phyloP scores from a whole-genome alignment of 2,888 invertebrate species.

The Trilocha varians region DNA sequence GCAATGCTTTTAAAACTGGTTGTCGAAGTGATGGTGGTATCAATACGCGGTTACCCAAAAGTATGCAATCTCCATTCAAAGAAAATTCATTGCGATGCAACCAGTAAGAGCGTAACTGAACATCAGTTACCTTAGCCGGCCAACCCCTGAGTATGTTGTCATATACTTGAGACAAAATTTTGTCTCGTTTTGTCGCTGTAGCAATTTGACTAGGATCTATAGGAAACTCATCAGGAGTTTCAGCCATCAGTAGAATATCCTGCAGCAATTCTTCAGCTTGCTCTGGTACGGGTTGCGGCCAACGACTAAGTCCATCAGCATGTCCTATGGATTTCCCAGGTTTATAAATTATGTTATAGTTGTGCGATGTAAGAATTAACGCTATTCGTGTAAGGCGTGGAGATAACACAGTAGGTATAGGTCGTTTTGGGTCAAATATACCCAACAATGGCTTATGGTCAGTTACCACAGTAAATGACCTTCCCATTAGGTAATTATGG shows the following conservation, averaged over 20 bases:
- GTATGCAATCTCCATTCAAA: conserved; percentile 3
- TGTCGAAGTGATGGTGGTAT: neutral
- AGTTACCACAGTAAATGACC: conserved; percentile 8
- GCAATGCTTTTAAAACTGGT: conserved; percentile 1
- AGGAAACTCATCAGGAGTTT: conserved; percentile 7
- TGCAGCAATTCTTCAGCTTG: conserved; percentile 3
- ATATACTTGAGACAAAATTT: conserved; percentile 1
- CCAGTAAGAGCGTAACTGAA: conserved; percentile 1
- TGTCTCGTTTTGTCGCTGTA: conserved; percentile 2
- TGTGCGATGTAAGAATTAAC: neutral
- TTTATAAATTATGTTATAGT: neutral
- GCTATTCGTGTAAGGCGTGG: conserved; percentile 1
- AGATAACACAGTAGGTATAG: conserved; percentile 12
- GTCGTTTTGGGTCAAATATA: conserved; percentile 4
- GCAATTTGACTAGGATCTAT: conserved; percentile 3
- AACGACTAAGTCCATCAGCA: conserved; percentile 1
- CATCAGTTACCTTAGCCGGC: conserved; percentile 1
- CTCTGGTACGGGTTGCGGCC: neutral
- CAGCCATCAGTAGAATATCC: conserved; percentile 6
- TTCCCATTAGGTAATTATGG: conserved; percentile 6
- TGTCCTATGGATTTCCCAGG: neutral
- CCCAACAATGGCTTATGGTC: conserved; percentile 12
- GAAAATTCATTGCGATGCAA: conserved; percentile 5
- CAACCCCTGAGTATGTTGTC: conserved; percentile 1
- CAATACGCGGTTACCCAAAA: conserved; percentile 1